A percentile compares a stretch with the other conserved stretches of the same genome.
Conservation (phyloP, 2,797 vertebrate genomes). For the Austrolebias charrua region DNA sequence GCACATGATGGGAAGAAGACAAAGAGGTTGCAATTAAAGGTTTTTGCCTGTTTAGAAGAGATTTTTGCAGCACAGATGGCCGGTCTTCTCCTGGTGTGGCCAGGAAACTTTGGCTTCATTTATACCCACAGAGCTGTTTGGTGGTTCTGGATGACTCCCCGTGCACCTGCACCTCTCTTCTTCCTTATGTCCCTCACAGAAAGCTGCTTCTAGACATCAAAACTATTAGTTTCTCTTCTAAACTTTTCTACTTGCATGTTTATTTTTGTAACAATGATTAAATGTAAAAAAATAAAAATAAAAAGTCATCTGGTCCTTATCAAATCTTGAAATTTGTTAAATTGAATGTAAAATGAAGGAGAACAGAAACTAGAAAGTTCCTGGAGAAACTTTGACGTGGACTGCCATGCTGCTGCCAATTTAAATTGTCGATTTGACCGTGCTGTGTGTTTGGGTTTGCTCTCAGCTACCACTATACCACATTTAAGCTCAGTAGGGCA, state of each 20-base stretch:
- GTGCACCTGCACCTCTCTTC: constrained; percentile 23
- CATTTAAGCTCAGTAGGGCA: no score
- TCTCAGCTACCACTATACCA: no score
- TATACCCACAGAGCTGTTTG: constrained; percentile 46
- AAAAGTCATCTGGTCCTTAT: no score
- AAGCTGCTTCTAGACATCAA: constrained; percentile 17
- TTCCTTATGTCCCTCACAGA: constrained; percentile 6
- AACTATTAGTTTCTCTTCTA: not conserved
- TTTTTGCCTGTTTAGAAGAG: constrained; percentile 37
- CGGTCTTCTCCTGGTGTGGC: constrained; percentile 24
- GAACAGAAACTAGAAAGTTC: no score
- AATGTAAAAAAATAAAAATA: no score
- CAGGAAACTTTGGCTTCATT: constrained; percentile 42
- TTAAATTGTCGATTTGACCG: no score
- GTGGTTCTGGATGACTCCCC: constrained; percentile 28
- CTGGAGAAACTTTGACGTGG: no score
- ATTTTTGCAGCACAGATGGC: constrained; percentile 57
- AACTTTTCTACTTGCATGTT: not conserved
- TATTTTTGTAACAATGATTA: no score
- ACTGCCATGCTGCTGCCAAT: no score
- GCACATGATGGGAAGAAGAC: constrained; percentile 26
- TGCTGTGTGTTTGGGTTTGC: no score
- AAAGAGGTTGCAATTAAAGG: constrained; percentile 35
- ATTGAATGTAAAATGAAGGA: no score
- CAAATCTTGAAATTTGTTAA: no score